Base-by-base conservation (phyloP, 2,888 invertebrate genomes). In the Drosophila vallismaia region DNA sequence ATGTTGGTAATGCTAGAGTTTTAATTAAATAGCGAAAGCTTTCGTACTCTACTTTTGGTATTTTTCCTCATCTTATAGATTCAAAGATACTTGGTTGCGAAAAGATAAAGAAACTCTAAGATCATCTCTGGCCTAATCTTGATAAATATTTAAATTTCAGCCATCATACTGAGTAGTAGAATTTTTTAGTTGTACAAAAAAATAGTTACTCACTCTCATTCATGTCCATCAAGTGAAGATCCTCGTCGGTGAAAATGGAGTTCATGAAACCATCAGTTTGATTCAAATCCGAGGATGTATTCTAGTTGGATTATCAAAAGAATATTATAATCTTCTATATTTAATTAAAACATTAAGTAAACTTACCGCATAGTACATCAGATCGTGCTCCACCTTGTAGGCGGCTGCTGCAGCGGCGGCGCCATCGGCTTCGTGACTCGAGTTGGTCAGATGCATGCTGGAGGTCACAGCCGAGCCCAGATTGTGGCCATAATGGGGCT, bases 191-290 rank as follows among this genome's bases (percentile, higher is more conserved):
- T 28, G 19, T 19, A 19, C 12, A 10, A 29, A 12, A 1, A 10
- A 26, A 3, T n/a, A 1, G 10, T 5, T 26, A 93, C 94, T 92
- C 92, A 96, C 97, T 96, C 92, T 97, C 97, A 44, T 96, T 96
- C 96, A 97, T 97, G 85, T 97, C 97, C 97, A 97, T 97, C 52
- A 97, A 93, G 89, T 97, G 97, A 36, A 97, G 92, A 88, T 97
- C 97, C 88, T 97, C 97, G 79, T 97, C 97, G 89, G 96, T 96
- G 55, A 97, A 93, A 72, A 97, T 95, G 1, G 97, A 96, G 72
- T 97, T 97, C 40, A 97, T 94, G 88, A 97, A 96, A 45, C 97
- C 97, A 85, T 97, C 97, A 26, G 95, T 95, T 89, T 95, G 95
- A 91, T 95, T 94, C 89, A 94, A 93, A 80, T 94, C 94, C 48